These are phyloP conservation scores for Eremobia ochroleuca DNA, from an alignment of 2,888 invertebrate species.

Conservation along the genomic window DNA sequence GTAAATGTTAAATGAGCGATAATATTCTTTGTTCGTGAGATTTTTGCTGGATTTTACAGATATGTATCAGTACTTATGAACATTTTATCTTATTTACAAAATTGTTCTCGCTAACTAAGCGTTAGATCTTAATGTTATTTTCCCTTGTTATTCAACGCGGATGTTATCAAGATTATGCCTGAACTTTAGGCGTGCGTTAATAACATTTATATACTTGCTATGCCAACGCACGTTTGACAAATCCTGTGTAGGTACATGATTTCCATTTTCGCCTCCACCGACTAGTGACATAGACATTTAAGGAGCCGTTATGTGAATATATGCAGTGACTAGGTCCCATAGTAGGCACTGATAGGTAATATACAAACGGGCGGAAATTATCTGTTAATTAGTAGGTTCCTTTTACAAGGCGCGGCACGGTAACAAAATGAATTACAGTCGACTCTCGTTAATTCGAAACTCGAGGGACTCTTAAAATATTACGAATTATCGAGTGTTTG, in stretches of 20 bases:
- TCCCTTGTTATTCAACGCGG: constrained; percentile 37
- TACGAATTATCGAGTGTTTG: no score
- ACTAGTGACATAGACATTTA: constrained; percentile 46
- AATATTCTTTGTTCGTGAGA: constrained; percentile 53
- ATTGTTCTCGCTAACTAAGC: constrained; percentile 34
- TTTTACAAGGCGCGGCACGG: background rate
- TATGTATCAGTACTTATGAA: constrained; percentile 49
- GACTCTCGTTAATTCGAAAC: no score
- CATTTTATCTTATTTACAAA: constrained; percentile 43
- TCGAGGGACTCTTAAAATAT: no score
- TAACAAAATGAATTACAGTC: constrained; percentile 22
- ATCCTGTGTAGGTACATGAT: constrained; percentile 55
- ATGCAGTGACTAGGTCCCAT: constrained; percentile 21
- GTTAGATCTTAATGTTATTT: constrained; percentile 39
- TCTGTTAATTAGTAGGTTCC: constrained; percentile 20
- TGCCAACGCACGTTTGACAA: constrained; percentile 49
- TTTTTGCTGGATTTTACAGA: constrained; percentile 45
- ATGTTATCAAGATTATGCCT: constrained; percentile 28
- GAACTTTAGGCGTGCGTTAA: constrained; percentile 34
- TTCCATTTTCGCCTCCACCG: constrained; percentile 44
- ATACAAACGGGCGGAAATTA: constrained; percentile 42
- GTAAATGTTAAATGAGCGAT: constrained; percentile 62
- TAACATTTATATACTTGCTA: constrained; percentile 35
- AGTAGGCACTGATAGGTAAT: constrained; percentile 32
- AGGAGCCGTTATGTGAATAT: constrained; percentile 49